Conservation (phyloP, 2,113 vertebrate genomes). For the Condylura cristata region DNA sequence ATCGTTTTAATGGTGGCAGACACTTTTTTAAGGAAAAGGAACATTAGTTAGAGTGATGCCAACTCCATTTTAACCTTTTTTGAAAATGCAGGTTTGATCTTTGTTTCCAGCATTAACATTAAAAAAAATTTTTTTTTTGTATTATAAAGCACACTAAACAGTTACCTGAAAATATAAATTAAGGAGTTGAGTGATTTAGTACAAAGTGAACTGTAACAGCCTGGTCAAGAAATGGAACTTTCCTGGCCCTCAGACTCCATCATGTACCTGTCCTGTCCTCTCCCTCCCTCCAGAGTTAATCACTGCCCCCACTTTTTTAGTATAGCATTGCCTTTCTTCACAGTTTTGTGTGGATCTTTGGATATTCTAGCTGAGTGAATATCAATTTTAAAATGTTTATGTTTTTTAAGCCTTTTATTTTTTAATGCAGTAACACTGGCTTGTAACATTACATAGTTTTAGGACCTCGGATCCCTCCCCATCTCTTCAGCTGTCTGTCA, state of each 20-base stretch:
- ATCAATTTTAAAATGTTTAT: neutral
- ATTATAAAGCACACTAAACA: slow-evolving; percentile 28
- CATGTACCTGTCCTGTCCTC: neutral
- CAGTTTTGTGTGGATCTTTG: neutral
- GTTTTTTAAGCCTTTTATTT: neutral
- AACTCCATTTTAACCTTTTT: neutral
- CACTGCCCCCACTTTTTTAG: neutral
- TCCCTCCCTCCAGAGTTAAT: neutral
- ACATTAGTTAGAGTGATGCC: neutral
- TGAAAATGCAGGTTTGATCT: neutral
- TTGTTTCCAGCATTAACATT: neutral
- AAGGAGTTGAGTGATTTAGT: neutral
- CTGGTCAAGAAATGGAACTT: neutral
- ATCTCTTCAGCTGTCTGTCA: no score
- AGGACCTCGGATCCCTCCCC: no score
- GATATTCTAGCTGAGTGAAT: neutral
- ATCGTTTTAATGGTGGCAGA: neutral
- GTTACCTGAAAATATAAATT: neutral
- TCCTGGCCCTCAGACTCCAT: neutral
- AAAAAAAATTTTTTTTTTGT: neutral
- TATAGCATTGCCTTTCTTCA: neutral
- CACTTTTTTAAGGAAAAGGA: neutral
- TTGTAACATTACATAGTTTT: no score
- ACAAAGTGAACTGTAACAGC: neutral
- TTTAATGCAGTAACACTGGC: no score